A percentile compares a stretch with the other conserved stretches of the same genome.
phyloP scores from a whole-genome alignment of 1,140 invertebrate species.

The Conus betulinus region DNA sequence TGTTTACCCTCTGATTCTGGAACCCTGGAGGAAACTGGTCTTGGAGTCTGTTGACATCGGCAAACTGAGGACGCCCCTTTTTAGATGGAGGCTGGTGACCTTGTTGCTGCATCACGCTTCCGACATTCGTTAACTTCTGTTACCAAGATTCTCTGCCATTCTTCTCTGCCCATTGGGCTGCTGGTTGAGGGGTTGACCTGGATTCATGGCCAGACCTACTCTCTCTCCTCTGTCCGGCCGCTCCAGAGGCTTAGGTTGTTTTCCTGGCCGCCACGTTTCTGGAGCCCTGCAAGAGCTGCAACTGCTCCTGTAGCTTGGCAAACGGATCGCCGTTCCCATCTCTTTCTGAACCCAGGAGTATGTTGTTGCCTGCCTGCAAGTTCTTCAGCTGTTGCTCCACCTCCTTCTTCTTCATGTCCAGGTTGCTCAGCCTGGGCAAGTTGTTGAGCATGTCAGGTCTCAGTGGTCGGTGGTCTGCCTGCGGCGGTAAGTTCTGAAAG shows the following conservation, averaged over 20 bases:
- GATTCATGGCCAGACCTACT: not conserved
- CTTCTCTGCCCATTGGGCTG: not conserved
- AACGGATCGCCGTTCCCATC: not conserved
- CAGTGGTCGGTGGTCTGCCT: not conserved
- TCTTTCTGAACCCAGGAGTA: not conserved
- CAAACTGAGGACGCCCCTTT: not conserved
- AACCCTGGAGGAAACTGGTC: not conserved
- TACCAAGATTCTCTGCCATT: not conserved
- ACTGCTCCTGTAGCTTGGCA: not conserved
- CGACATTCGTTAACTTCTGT: not conserved
- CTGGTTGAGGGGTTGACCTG: not conserved
- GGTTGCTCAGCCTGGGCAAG: not conserved
- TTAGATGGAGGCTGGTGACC: not conserved
- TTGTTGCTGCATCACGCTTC: not conserved
- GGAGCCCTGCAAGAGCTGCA: not conserved
- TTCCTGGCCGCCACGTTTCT: not conserved
- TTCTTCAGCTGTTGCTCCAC: not conserved
- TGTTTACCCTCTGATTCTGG: not conserved
- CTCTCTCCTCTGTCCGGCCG: not conserved
- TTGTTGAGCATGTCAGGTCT: not conserved
- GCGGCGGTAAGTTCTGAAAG: not conserved
- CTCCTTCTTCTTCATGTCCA: conserved; percentile 19
- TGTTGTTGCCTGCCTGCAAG: not conserved
- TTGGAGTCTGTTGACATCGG: not conserved
- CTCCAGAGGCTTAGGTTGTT: not conserved